Evolutionary conservation across 1,140 invertebrate species (phyloP).

Genomic region (Lethrus apterus): DNA sequence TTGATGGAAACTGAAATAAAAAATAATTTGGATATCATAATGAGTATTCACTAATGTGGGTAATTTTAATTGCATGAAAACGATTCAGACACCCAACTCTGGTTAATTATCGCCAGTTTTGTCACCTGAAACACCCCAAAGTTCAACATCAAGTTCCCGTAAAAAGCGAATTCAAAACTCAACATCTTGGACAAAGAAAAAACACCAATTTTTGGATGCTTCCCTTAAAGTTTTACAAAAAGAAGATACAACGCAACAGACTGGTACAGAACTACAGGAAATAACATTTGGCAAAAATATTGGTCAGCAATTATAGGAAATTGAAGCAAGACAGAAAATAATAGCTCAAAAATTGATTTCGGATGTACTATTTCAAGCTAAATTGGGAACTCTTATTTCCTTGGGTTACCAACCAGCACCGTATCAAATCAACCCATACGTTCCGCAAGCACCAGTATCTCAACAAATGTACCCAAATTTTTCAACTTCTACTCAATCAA

Average conservation of each 20-base stretch:
- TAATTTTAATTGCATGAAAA: slow-evolving; percentile 41
- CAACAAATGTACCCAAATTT: no score
- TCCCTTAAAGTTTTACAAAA: not conserved
- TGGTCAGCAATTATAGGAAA: slow-evolving; percentile 7
- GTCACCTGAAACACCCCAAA: no score
- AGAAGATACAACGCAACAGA: not conserved
- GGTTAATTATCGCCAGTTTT: no score
- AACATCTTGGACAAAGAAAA: not conserved
- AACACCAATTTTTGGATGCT: slow-evolving; percentile 3
- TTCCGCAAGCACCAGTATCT: no score
- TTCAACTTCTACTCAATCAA: no score
- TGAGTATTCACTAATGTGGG: slow-evolving; percentile 43
- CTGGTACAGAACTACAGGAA: not conserved
- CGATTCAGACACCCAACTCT: no score
- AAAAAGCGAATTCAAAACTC: not conserved
- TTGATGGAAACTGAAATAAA: slow-evolving; percentile 39
- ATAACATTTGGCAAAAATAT: slow-evolving; percentile 9
- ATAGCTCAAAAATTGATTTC: slow-evolving; percentile 15
- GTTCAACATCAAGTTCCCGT: not conserved
- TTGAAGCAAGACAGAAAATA: slow-evolving; percentile 9
- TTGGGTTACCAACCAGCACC: not conserved
- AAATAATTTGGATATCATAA: slow-evolving; percentile 41
- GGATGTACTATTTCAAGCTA: slow-evolving; percentile 9
- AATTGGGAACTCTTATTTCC: not conserved
- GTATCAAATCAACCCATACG: slow-evolving; percentile 3